These are phyloP conservation scores for Rhizomys pruinosus DNA, from an alignment of 2,113 vertebrate genomes.

Conservation along the genomic window DNA sequence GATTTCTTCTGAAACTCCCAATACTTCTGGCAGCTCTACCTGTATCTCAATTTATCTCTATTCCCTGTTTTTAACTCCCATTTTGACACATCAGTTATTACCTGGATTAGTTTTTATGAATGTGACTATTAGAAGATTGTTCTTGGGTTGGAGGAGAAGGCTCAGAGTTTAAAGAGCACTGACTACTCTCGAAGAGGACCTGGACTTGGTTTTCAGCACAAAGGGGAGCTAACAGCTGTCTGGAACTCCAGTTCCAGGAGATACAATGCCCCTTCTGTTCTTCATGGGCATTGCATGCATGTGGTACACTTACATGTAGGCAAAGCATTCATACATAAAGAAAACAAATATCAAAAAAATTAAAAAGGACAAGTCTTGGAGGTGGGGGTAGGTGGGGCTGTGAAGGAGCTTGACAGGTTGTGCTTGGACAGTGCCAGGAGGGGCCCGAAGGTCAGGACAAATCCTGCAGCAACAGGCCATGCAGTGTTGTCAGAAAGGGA, in stretches of 20 bases:
- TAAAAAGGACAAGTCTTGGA: too few relatives aligned
- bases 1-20: not conserved
- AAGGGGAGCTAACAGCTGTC: too few relatives aligned
- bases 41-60: not conserved
- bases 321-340: too few relatives aligned
- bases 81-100: not conserved
- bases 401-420: not conserved
- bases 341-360: too few relatives aligned
- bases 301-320: too few relatives aligned
- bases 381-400: not conserved
- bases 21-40: not conserved
- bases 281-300: too few relatives aligned
- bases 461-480: not conserved
- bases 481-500: conserved; percentile 18
- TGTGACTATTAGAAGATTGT: not conserved
- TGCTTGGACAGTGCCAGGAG: not conserved
- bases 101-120: not conserved
- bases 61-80: not conserved
- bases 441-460: not conserved
- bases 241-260: too few relatives aligned
- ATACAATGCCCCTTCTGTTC: too few relatives aligned
- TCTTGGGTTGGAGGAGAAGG: not conserved
- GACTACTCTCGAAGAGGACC: too few relatives aligned
- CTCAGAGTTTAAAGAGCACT: too few relatives aligned
- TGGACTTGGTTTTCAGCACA: too few relatives aligned